Evolutionary conservation across 2,888 invertebrate genomes (phyloP), one percentile per base, ranked within the genome.

Genomic region (Pammene fasciana): DNA sequence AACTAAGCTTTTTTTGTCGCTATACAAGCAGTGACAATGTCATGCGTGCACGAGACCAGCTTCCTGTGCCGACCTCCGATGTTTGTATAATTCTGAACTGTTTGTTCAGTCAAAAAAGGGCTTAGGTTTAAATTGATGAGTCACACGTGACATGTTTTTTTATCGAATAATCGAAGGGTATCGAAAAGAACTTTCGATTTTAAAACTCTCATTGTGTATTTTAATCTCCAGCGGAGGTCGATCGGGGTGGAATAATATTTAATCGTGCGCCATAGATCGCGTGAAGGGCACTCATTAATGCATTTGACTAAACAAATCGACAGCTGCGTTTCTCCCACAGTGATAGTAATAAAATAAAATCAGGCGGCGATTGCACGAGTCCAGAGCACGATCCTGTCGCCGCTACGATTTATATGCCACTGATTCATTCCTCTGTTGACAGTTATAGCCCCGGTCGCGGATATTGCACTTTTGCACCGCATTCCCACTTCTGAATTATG

Each of bases 391-490:
- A 81, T 81, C 81, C 85, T 84, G 89, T 89, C 86, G 83, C 79
- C 78, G 76, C 75, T 71, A 80, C 82, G 86, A 91, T 90, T 90
- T 91, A 91, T 90, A 79, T 74, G 78, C 80, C 85, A 85, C 84
- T 91, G 91, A 92, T 91, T 92, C 90, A 90, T 91, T 86, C 82
- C 78, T 74, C 79, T 78, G 89, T 82, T 88, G 89, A 90, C 89
- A 88, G 87, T 89, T 89, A 89, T 89, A 86, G 90, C 88, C 80
- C 79, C 74, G 73, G 74, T 82, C 80, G 85, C 85, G 86, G 87
- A 89, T 90, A 89, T 89, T 90, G 88, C 89, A 88, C 89, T 89
- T 87, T 87, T 89, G 88, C 87, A 79, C 82, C 82, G 82, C 86
- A 83, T 86, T 86, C 86, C 81, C 79, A 82, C 83, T 84, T 65